Base-by-base conservation (phyloP, 2,113 vertebrate genomes). In the Podarcis raffonei region DNA sequence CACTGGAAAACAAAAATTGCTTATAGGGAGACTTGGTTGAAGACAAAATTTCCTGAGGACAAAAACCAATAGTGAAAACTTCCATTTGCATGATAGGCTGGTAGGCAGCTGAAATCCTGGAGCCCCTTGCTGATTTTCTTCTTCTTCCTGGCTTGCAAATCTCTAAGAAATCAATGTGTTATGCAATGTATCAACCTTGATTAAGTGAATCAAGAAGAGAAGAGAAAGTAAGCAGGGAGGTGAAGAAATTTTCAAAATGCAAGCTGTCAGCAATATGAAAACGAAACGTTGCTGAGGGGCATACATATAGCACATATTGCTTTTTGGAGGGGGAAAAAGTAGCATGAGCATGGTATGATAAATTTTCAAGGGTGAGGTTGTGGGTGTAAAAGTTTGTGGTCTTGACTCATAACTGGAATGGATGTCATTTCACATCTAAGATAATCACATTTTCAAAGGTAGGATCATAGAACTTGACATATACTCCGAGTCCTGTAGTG, bases 71-170 rank as follows among this genome's bases (percentile, higher is more conserved):
- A 0, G 7, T 12, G 69, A 30, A 62, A 20, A 2, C 2, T 57
- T 42, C 23, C 12, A 8, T 39, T 25, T 22, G 13, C 25, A 16
- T 42, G 53, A 75, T 35, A 25, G 37, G 30, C 37, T 27, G 39
- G 2, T 30, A n/a, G 25, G 32, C 20, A 12, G 22, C 18, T 0
- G 4, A 80, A 30, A 53, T 53, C 2, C 0, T 4, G 22, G 37
- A 75, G 42, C 22, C 35, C 6, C 2, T 0, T 1, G 9, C 5
- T 0, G 16, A 39, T 27, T 16, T 4, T 12, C 22, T 53, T 53
- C 2, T 69, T 69, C 23, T 69, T 69, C 23, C 5, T 12, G 69
- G 11, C 22, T 0, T 1, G 3, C n/a, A 81, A 74, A 82, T 20
- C 15, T 6, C 5, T 53, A 57, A 53, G 79, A 86, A 91, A 86